Conservation (phyloP, 37 sponge, comb jelly and placozoan species). For the Ephydatia muelleri region DNA sequence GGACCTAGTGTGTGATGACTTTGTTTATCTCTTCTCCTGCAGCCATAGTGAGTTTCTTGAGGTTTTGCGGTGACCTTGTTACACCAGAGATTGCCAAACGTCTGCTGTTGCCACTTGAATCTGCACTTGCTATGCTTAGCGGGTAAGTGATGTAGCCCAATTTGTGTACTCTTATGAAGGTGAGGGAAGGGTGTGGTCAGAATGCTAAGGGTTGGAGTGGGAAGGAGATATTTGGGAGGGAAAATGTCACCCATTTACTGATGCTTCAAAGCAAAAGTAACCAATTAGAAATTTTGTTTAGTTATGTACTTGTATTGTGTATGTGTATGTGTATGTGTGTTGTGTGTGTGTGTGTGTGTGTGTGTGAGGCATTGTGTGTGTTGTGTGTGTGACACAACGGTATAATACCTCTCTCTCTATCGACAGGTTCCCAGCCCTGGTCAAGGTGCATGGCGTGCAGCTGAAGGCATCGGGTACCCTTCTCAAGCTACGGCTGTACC, state of each 20-base stretch:
- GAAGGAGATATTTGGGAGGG: background rate
- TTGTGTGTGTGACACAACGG: too few species aligned
- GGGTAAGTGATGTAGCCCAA: slow-evolving; percentile 40
- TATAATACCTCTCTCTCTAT: background rate
- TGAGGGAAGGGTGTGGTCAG: too few species aligned
- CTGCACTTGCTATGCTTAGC: slow-evolving; percentile 76
- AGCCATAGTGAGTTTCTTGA: slow-evolving; percentile 82
- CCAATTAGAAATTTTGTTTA: background rate
- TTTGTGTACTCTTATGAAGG: slow-evolving; percentile 6
- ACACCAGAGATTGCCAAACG: slow-evolving; percentile 76
- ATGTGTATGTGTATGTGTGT: background rate
- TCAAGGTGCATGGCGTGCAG: slow-evolving; percentile 77
- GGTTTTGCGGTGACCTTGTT: slow-evolving; percentile 81
- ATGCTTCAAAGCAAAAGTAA: too few species aligned
- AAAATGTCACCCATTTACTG: too few species aligned
- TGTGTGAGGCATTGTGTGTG: background rate
- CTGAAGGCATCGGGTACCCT: slow-evolving; percentile 84
- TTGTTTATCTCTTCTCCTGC: background rate
- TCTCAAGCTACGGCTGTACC: slow-evolving; percentile 82
- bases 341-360: background rate
- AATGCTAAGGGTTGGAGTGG: too few species aligned
- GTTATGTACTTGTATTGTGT: slow-evolving; percentile 9
- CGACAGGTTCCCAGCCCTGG: slow-evolving; percentile 38
- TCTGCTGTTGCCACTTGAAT: slow-evolving; percentile 82
- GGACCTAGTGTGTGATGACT: background rate